Base-by-base conservation (phyloP, 2,888 invertebrate genomes). In the Drosophila yooni region DNA sequence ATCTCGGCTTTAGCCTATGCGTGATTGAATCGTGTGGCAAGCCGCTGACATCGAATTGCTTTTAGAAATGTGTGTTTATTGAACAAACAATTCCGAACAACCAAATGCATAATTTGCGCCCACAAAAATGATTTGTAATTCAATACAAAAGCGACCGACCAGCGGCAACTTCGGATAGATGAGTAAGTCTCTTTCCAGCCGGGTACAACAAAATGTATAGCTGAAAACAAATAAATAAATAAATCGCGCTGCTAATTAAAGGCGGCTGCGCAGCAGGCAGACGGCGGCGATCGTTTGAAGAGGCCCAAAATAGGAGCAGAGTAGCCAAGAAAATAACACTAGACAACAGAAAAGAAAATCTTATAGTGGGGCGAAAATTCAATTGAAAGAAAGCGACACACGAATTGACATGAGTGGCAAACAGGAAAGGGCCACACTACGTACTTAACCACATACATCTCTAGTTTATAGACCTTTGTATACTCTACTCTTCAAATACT, bases 201-300 rank as follows among this genome's bases (percentile, higher is more conserved):
- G 27, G 51, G 31, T 53, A 13, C 36, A 51, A 70, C 43, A 58
- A 38, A 63, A 61, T 52, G 81, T 82, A 81, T 77, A 77, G 74
- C 73, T 70, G 73, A 60, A 70, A 63, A 74, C 67, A 73, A 76
- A 74, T 70, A 70, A 72, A 85, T 83, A 89, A 87, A 89, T 89
- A 87, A 89, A 87, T 87, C 78, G 88, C 77, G 64, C 83, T 82
- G 88, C 89, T 87, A 87, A 87, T 87, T 87, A 86, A 86, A 88
- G 86, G 80, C 86, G 74, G 79, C 72, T 34, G 64, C 57, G 51
- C 57, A 68, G 68, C 67, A 48, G 63, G 52, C 52, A 43, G 52
- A 58, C 36, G 61, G 43, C 76, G 76, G 76, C 73, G 36, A 64
- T 10, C 63, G 81, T 85, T 85, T 85, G 86, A 85, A 78, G 78